Evolutionary conservation across 2,888 invertebrate species (phyloP).

Genomic region (Eupeodes luniger): DNA sequence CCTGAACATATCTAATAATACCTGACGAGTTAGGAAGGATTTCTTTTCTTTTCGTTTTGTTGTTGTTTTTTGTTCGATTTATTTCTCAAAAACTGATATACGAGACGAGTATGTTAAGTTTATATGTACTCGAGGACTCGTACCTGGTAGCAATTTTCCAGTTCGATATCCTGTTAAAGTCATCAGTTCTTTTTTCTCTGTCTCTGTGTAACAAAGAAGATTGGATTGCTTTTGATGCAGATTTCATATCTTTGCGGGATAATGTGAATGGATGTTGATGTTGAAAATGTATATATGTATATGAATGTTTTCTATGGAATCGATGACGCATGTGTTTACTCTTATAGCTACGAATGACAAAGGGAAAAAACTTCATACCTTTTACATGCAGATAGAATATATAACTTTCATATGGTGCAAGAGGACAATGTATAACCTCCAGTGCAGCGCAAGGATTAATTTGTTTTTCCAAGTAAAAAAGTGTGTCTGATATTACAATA

Average conservation of each 20-base stretch:
- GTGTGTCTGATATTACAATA: conserved; percentile 66
- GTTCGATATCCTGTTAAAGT: conserved; percentile 61
- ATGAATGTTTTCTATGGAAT: conserved; percentile 11
- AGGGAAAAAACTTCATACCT: neutral
- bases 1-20: conserved; percentile 58
- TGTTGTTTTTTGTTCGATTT: conserved; percentile 23
- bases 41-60: conserved; percentile 45
- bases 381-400: neutral
- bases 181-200: neutral
- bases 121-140: no score
- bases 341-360: neutral
- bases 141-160: conserved; percentile 66
- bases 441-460: conserved; percentile 43
- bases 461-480: conserved; percentile 65
- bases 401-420: neutral
- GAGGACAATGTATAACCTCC: neutral
- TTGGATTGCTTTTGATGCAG: conserved; percentile 63
- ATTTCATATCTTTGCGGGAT: conserved; percentile 49
- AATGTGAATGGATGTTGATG: neutral
- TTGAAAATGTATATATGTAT: neutral
- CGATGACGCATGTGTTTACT: conserved; percentile 9
- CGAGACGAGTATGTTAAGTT: no score
- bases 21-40: conserved; percentile 58
- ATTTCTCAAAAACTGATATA: conserved; percentile 24
- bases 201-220: conserved; percentile 43